Conservation (phyloP, 2,113 vertebrate genomes). For the Lates calcarifer region DNA sequence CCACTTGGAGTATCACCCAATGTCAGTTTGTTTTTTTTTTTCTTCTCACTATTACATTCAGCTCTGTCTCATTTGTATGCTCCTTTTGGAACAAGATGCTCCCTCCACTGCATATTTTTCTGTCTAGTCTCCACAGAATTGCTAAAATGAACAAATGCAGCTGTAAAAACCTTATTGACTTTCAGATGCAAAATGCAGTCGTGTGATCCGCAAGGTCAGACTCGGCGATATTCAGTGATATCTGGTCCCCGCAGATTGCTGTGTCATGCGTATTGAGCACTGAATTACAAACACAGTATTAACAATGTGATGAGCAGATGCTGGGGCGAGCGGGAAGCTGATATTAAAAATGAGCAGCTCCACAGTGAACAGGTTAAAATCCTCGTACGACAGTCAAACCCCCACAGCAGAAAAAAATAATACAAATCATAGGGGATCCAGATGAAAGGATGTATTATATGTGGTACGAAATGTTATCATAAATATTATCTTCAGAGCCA, state of each 20-base stretch:
- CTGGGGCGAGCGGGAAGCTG: slow-evolving; percentile 9
- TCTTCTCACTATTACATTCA: slow-evolving; percentile 30
- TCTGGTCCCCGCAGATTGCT: slow-evolving; percentile 67
- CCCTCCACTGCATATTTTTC: slow-evolving; percentile 55
- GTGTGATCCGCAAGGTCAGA: slow-evolving; percentile 68
- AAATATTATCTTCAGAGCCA: not conserved
- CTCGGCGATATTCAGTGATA: slow-evolving; percentile 57
- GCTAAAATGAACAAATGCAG: slow-evolving; percentile 73
- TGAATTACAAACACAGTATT: slow-evolving; percentile 68
- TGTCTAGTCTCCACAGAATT: slow-evolving; percentile 45
- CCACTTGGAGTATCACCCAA: slow-evolving; percentile 25
- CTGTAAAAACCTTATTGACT: slow-evolving; percentile 68
- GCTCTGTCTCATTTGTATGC: slow-evolving; percentile 71
- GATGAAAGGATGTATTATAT: not conserved
- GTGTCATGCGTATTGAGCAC: slow-evolving; percentile 45
- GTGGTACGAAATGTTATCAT: not conserved
- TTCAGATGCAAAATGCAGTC: slow-evolving; percentile 62
- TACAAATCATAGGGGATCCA: not conserved
- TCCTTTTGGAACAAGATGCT: slow-evolving; percentile 49
- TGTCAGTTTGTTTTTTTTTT: slow-evolving; percentile 39
- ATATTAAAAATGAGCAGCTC: slow-evolving; percentile 29
- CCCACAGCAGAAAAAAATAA: slow-evolving; percentile 25
- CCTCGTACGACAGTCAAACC: not conserved
- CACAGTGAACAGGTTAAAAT: slow-evolving; percentile 38
- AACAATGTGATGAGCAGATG: slow-evolving; percentile 56